A percentile compares a stretch with the other conserved stretches of the same genome.
Conservation (phyloP, 2,113 vertebrate genomes). For the Strix aluco region DNA sequence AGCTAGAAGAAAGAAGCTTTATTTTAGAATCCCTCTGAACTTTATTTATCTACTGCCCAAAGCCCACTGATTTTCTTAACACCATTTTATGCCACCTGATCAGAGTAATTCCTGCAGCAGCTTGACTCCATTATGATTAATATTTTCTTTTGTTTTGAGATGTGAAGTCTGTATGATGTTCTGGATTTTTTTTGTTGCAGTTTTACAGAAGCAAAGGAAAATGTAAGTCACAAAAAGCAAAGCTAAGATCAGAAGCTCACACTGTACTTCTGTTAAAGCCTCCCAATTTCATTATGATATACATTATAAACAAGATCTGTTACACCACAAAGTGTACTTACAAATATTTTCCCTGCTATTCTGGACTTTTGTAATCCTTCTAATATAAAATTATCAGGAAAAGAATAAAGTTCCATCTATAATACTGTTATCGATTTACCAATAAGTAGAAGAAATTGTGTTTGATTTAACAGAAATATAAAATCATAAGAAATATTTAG, state of each 20-base stretch:
- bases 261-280: not conserved
- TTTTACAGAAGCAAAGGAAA: not conserved
- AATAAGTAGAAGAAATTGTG: no score
- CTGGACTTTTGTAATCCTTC: not conserved
- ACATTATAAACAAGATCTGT: not conserved
- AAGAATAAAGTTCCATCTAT: not conserved
- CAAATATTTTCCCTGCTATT: not conserved
- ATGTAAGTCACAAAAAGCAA: not conserved
- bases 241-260: not conserved
- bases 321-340: not conserved
- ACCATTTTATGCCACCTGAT: not conserved
- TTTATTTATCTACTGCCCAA: not conserved
- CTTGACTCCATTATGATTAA: not conserved
- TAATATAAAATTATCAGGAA: not conserved
- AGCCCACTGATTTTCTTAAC: not conserved
- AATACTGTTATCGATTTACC: not conserved
- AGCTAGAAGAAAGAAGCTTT: constrained; percentile 43
- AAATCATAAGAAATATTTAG: no score
- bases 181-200: not conserved
- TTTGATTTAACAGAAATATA: no score
- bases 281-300: not conserved
- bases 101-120: not conserved
- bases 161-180: not conserved
- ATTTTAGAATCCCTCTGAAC: not conserved
- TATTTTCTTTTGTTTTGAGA: not conserved